phyloP scores from a whole-genome alignment of 2,888 invertebrate species.

The Holacanthella duospinosa region DNA sequence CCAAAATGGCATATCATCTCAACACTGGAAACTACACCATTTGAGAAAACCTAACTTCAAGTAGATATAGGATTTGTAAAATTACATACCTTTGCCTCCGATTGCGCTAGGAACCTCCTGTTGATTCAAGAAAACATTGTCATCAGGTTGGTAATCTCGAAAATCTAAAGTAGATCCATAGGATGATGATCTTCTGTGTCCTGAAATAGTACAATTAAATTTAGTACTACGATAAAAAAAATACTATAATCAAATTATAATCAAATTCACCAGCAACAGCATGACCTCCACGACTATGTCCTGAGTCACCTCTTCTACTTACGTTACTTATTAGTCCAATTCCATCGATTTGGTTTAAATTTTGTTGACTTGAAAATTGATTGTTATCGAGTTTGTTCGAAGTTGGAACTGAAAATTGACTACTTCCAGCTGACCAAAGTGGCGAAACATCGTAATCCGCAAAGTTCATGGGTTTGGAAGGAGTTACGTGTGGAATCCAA shows the following conservation, averaged over 20 bases:
- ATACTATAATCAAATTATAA: background rate
- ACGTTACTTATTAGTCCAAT: too few relatives aligned
- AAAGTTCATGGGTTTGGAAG: too few relatives aligned
- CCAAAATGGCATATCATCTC: too few relatives aligned
- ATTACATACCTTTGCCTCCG: too few relatives aligned
- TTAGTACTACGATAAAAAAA: background rate
- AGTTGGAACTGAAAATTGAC: constrained; percentile 12
- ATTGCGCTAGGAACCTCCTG: too few relatives aligned
- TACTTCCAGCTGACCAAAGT: background rate
- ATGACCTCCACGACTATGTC: background rate
- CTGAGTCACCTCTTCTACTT: too few relatives aligned
- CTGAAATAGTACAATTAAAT: constrained; percentile 9
- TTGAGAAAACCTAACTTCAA: too few relatives aligned
- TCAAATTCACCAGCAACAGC: background rate
- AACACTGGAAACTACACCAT: too few relatives aligned
- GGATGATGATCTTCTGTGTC: constrained; percentile 31
- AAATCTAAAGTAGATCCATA: constrained; percentile 28
- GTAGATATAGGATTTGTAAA: too few relatives aligned
- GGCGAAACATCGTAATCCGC: background rate
- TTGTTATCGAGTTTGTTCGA: constrained; percentile 28
- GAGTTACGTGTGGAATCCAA: background rate
- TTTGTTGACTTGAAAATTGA: constrained; percentile 8
- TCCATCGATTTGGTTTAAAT: background rate
- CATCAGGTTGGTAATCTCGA: background rate
- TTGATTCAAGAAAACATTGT: background rate